Percentiles rank a stretch among this genome's conserved stretches.
These are phyloP conservation scores for Oryctolagus cuniculus DNA, from an alignment of 2,113 vertebrate genomes.

Conservation along the genomic window DNA sequence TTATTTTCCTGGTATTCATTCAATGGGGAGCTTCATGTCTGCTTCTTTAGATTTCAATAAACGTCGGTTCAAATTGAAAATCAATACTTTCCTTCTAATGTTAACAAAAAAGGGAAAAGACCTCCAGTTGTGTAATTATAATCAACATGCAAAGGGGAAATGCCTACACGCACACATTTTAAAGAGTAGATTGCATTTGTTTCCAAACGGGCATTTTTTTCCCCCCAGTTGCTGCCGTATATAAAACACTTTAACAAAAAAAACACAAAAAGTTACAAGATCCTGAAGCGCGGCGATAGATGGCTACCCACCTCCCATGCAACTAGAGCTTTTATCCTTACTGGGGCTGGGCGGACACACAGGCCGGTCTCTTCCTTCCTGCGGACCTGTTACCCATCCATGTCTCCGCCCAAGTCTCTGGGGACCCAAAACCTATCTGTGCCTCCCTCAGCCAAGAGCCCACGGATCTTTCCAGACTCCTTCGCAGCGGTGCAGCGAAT, in stretches of 20 bases:
- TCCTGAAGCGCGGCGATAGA: neutral
- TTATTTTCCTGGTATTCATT: constrained; percentile 30
- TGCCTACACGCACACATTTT: neutral
- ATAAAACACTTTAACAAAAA: neutral
- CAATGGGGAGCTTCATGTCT: constrained; percentile 35
- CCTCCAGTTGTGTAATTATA: constrained; percentile 20
- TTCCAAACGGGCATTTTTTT: constrained; percentile 16
- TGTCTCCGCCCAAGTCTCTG: neutral
- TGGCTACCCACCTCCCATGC: neutral
- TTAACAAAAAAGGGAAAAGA: neutral
- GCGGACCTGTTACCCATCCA: neutral
- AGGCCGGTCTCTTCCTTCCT: neutral
- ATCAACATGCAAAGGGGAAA: neutral
- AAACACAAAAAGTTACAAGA: neutral
- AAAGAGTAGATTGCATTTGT: neutral
- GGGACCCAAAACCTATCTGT: neutral
- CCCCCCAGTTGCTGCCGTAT: neutral
- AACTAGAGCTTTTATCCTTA: neutral
- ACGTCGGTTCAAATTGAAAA: constrained; percentile 55
- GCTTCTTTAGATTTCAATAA: constrained; percentile 43
- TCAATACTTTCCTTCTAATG: constrained; percentile 16
- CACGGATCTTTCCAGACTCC: constrained; percentile 51
- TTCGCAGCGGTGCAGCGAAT: neutral
- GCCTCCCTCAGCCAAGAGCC: constrained; percentile 30
- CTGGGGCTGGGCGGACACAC: neutral